phyloP scores from a whole-genome alignment of 53 echinoderm and acorn worm genomes.

The Arbacia lixula region DNA sequence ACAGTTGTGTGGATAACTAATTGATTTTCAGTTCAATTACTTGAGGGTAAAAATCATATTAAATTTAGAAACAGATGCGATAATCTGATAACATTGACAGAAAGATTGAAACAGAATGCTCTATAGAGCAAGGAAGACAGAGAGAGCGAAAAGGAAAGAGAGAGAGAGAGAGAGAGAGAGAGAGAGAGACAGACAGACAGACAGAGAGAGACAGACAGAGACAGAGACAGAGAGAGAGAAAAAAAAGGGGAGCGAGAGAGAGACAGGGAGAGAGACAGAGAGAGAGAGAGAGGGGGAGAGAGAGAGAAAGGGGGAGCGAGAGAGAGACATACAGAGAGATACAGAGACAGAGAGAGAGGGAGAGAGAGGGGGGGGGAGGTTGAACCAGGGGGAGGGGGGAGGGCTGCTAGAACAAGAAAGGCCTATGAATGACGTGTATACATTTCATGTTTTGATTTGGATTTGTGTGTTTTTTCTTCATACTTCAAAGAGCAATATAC shows the following conservation, averaged over 20 bases:
- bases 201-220: not conserved
- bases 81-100: too few species aligned
- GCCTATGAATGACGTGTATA: too few species aligned
- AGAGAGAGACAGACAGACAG: not conserved
- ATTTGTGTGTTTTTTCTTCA: too few species aligned
- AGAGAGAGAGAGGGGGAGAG: too few species aligned
- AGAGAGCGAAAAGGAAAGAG: not conserved
- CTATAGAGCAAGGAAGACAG: not conserved
- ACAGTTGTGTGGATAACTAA: too few species aligned
- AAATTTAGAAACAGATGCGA: not conserved
- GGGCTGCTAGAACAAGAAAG: too few species aligned
- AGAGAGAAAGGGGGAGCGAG: too few species aligned
- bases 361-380: not conserved
- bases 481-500: conserved; percentile 11
- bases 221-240: not conserved
- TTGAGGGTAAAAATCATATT: too few species aligned
- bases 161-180: not conserved
- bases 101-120: not conserved
- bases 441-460: too few species aligned
- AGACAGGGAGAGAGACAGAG: not conserved
- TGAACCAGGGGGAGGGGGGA: not conserved
- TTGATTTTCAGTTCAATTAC: too few species aligned
- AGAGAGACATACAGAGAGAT: not conserved
- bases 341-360: not conserved
- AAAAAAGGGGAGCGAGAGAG: not conserved